These are phyloP conservation scores for Candidula unifasciata DNA, from an alignment of 2,888 invertebrate species.

Conservation along the genomic window DNA sequence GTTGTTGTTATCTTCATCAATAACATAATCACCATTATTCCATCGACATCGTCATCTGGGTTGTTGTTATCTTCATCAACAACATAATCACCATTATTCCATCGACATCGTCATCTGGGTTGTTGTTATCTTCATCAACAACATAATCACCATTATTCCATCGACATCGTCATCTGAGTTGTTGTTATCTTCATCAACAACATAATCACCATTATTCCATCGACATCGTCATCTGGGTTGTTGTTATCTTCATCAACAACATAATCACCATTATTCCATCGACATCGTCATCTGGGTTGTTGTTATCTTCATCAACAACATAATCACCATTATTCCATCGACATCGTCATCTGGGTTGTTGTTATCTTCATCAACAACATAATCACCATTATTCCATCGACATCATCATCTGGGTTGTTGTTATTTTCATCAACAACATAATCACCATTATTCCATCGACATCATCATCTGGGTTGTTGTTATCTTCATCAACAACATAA, in stretches of 20 bases:
- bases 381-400: background rate
- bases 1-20: background rate
- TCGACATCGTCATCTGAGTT: background rate
- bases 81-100: background rate
- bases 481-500: background rate
- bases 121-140: background rate
- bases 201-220: background rate
- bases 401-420: background rate
- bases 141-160: background rate
- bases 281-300: too few relatives aligned
- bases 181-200: background rate
- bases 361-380: background rate
- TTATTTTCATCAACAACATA: background rate
- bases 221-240: background rate
- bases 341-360: background rate
- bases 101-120: background rate
- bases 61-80: too few relatives aligned
- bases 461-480: too few relatives aligned
- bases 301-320: background rate
- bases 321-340: background rate
- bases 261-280: background rate
- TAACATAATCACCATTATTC: too few relatives aligned
- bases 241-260: background rate
- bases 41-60: too few relatives aligned
- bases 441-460: background rate